Percentiles rank a stretch among this genome's conserved stretches.
Conservation (phyloP, 2,113 vertebrate species). For the Campylomormyrus tamandua region DNA sequence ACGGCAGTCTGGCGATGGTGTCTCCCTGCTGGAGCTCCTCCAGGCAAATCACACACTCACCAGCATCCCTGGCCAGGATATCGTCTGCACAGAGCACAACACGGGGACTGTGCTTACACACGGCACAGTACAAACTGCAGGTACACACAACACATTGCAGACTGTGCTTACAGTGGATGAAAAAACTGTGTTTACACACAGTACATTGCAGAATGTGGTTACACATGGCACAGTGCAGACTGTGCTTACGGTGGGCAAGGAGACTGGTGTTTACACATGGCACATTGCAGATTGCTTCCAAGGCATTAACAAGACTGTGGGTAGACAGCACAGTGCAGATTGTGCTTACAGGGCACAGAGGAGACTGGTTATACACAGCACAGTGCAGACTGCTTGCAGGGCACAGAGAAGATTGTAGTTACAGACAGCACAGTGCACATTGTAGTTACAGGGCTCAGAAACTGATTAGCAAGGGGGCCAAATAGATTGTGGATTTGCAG, state of each 20-base stretch:
- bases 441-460: background rate
- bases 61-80: conserved; percentile 90
- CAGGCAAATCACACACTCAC: conserved; percentile 97
- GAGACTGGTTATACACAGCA: background rate
- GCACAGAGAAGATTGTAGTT: background rate
- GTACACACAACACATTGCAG: background rate
- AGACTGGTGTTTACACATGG: background rate
- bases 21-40: conserved; percentile 97
- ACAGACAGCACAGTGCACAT: background rate
- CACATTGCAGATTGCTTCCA: background rate
- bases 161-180: background rate
- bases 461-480: background rate
- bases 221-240: background rate
- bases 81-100: conserved; percentile 68
- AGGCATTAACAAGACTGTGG: conserved; percentile 46
- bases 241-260: background rate
- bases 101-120: background rate
- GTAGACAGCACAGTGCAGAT: background rate
- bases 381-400: background rate
- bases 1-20: conserved; percentile 97
- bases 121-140: background rate
- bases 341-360: background rate
- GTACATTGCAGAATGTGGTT: background rate
- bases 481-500: background rate
- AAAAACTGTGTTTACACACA: background rate